A percentile compares a stretch with the other conserved stretches of the same genome.
These are phyloP conservation scores for Torymus aiolomorphi DNA, from an alignment of 2,888 invertebrate species.

Conservation along the genomic window DNA sequence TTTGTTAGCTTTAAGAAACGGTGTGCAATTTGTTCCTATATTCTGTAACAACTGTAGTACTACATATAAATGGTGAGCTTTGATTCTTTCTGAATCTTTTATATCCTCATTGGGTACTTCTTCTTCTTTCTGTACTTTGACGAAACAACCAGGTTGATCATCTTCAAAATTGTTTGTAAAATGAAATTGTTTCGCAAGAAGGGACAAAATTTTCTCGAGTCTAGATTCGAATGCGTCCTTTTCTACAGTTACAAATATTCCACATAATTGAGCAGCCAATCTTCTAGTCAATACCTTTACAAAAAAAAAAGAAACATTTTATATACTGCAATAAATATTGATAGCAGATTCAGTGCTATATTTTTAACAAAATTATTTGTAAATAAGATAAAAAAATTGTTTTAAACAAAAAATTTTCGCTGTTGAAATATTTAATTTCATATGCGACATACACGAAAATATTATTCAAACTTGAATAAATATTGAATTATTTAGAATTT, in stretches of 20 bases:
- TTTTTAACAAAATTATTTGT: no score
- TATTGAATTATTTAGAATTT: no score
- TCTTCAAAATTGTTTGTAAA: constrained; percentile 55
- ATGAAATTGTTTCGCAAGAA: constrained; percentile 76
- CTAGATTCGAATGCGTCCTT: constrained; percentile 83
- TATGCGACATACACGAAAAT: no score
- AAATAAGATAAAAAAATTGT: no score
- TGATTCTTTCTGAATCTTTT: constrained; percentile 80
- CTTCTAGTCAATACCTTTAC: constrained; percentile 81
- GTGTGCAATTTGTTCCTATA: constrained; percentile 81
- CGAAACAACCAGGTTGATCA: constrained; percentile 71
- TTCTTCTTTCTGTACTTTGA: constrained; percentile 61
- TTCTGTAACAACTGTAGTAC: constrained; percentile 84
- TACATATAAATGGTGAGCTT: constrained; percentile 87
- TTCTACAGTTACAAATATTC: constrained; percentile 88
- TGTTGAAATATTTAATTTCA: no score
- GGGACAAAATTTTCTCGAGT: constrained; percentile 80
- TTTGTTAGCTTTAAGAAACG: constrained; percentile 78
- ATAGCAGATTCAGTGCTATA: no score
- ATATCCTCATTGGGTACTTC: constrained; percentile 64
- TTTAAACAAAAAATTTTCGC: no score
- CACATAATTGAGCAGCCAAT: constrained; percentile 87
- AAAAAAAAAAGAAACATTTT: constrained; percentile 60
- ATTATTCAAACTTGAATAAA: no score
- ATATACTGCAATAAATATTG: constrained; percentile 1